Evolutionary conservation across 2,797 vertebrate species (phyloP), one percentile per base, ranked within the genome.

Genomic region (Phaenicophaeus curvirostris): DNA sequence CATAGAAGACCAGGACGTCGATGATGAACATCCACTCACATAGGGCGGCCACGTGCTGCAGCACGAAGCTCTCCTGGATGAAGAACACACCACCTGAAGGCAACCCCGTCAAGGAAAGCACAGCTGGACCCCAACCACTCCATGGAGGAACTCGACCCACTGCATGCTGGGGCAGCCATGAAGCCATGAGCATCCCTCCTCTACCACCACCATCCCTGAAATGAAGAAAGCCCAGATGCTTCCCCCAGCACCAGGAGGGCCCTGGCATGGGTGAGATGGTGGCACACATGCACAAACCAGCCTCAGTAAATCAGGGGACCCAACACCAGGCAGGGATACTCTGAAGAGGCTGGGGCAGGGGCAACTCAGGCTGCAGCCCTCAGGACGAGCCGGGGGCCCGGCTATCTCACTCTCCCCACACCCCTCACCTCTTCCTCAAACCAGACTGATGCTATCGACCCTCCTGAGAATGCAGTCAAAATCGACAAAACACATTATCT

Each of bases 21-120:
- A 99, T 99, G 27, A 99, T 99, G 94, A 99, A 99, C 90, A 99
- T 98, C 99, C 99, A 99, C 96, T 99, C 99, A 0, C 99, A 99
- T 91, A 99, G 98, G 94, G 99, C 99, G 0, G 99, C 99, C 6
- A 99, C 98, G 0, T 99, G 99, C 97, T 99, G 99, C 62, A 99
- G 98, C 81, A 98, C 93, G 2, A 99, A 99, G 94, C 98, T 99
- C 97, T 99, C 99, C 6, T 99, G 99, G 95, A 99, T 98, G 95
- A 99, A 99, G 97, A 99, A 99, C 85, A 99, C 98, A 1, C 98
- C 99, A 2, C 99, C 99, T 78, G 98, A 96, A 94, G 67, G 48
- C 21, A 89, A 33, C 11, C 5, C 19, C 6, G 90, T 97, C 97
- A 98, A 98, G 97, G 97, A 97, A 96, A 92, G 42, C 63, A 81